Percentiles rank a stretch among this genome's conserved stretches.
phyloP scores from a whole-genome alignment of 2,888 invertebrate genomes.

The Sesamia inferens region DNA sequence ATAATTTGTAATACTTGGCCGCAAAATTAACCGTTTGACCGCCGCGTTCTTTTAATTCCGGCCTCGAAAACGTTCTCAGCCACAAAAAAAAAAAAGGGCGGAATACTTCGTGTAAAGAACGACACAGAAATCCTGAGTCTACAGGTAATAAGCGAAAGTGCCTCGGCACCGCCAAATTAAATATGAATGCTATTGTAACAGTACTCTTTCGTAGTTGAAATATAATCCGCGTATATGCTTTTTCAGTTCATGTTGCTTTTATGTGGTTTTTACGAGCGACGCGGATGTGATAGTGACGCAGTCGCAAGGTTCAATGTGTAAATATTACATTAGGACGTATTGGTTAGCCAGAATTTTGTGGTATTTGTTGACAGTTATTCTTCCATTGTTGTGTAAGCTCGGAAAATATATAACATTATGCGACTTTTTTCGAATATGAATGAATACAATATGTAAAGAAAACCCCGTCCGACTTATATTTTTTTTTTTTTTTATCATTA shows the following conservation, averaged over 20 bases:
- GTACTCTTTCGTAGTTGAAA: slow-evolving; percentile 69
- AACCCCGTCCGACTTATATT: no score
- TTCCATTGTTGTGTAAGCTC: background rate
- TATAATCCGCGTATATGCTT: slow-evolving; percentile 69
- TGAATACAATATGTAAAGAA: no score
- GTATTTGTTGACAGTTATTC: slow-evolving; percentile 8
- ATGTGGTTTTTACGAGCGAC: slow-evolving; percentile 75
- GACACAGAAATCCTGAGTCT: slow-evolving; percentile 66
- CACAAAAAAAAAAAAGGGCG: slow-evolving; percentile 35
- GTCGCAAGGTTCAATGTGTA: slow-evolving; percentile 51
- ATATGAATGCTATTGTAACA: slow-evolving; percentile 70
- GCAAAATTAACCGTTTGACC: slow-evolving; percentile 58
- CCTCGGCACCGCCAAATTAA: slow-evolving; percentile 72
- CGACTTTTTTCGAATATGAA: no score
- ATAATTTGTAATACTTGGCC: slow-evolving; percentile 55
- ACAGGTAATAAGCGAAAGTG: slow-evolving; percentile 78
- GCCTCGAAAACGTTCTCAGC: slow-evolving; percentile 41
- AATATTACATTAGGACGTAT: slow-evolving; percentile 50
- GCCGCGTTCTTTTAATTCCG: slow-evolving; percentile 59
- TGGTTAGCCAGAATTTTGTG: slow-evolving; percentile 17
- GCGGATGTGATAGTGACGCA: slow-evolving; percentile 69
- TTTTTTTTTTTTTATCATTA: no score
- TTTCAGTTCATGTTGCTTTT: slow-evolving; percentile 73
- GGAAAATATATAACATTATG: background rate
- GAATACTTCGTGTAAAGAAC: slow-evolving; percentile 60